Conservation (phyloP, 2,113 vertebrate genomes). For the Triplophysa siluroides region DNA sequence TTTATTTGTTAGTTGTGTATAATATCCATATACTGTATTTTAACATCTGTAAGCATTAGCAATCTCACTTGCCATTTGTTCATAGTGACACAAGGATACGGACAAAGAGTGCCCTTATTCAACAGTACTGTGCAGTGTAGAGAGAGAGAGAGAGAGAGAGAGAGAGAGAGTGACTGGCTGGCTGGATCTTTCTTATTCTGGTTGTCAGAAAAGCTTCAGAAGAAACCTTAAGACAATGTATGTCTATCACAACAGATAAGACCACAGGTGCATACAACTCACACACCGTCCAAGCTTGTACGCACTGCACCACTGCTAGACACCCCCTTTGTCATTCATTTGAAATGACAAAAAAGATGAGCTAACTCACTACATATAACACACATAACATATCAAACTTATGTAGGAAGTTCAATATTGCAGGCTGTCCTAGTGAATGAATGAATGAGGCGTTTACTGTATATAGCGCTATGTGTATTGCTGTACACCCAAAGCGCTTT, state of each 20-base stretch:
- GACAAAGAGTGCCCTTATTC: too few relatives aligned
- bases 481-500: too few relatives aligned
- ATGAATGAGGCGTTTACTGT: too few relatives aligned
- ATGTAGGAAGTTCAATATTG: neutral
- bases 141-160: too few relatives aligned
- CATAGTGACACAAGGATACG: too few relatives aligned
- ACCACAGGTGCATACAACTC: neutral
- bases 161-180: neutral
- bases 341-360: slow-evolving; percentile 13
- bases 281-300: neutral
- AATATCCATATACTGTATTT: neutral
- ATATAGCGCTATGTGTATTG: too few relatives aligned
- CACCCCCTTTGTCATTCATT: neutral
- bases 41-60: neutral
- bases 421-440: neutral
- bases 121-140: too few relatives aligned
- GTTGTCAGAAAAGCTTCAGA: neutral
- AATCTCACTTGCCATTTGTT: neutral
- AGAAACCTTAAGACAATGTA: neutral
- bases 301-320: neutral
- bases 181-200: too few relatives aligned
- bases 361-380: neutral
- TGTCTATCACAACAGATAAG: neutral
- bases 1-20: neutral
- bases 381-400: neutral